These are phyloP conservation scores for Zaprionus nigranus DNA, from an alignment of 1,140 invertebrate species.

Conservation along the genomic window DNA sequence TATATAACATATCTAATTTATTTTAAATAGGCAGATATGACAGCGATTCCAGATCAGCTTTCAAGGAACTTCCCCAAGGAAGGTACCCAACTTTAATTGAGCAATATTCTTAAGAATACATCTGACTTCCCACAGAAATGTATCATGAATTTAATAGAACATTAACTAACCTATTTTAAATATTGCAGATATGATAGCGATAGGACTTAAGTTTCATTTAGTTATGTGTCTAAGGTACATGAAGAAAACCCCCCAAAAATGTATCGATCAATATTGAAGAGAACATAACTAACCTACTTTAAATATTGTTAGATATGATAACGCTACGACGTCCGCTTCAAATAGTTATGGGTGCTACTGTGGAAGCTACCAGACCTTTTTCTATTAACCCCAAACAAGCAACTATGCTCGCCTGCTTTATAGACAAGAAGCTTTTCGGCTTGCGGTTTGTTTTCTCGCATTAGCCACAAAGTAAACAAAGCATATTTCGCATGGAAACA, in stretches of 20 bases:
- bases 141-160: neutral
- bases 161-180: neutral
- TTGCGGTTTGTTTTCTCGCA: conserved; percentile 1
- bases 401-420: neutral
- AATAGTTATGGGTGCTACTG: neutral
- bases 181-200: too few relatives aligned
- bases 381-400: neutral
- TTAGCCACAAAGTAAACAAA: conserved; percentile 3
- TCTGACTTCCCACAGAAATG: too few relatives aligned
- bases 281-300: neutral
- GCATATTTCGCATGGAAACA: conserved; percentile 10
- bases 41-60: too few relatives aligned
- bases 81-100: too few relatives aligned
- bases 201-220: too few relatives aligned
- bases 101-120: too few relatives aligned
- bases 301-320: neutral
- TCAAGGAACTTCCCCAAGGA: too few relatives aligned
- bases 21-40: too few relatives aligned
- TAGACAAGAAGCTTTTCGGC: conserved; percentile 6
- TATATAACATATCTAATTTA: neutral
- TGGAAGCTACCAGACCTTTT: neutral
- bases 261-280: neutral
- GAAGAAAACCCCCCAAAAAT: too few relatives aligned
- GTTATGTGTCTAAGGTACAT: neutral
- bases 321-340: neutral